phyloP scores from a whole-genome alignment of 2,113 vertebrate species.

The Python bivittatus region DNA sequence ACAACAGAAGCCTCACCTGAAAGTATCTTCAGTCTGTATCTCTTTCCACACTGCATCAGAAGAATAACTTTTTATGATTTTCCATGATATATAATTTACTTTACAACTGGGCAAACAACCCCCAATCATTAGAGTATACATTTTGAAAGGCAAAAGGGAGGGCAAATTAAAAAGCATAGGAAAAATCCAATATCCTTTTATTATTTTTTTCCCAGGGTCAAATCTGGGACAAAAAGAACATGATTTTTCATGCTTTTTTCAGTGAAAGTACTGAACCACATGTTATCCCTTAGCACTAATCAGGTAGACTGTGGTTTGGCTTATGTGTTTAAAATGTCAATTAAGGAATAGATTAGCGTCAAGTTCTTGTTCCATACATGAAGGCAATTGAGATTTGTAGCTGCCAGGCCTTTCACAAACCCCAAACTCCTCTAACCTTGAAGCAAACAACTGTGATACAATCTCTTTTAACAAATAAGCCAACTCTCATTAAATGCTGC shows the following conservation, averaged over 20 bases:
- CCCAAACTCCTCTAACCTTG: not conserved
- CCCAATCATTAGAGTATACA: not conserved
- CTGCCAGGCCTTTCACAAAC: accelerated
- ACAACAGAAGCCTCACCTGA: not conserved
- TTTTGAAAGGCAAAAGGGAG: not conserved
- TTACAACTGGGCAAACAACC: not conserved
- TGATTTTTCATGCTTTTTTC: too few species aligned
- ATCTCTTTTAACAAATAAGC: slow-evolving; percentile 34
- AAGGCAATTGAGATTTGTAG: accelerated
- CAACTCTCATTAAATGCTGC: slow-evolving; percentile 68
- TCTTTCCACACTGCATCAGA: not conserved
- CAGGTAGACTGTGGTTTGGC: not conserved
- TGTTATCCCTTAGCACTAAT: not conserved
- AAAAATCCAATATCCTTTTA: not conserved
- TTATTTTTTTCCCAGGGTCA: not conserved
- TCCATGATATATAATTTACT: not conserved
- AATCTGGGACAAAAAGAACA: not conserved
- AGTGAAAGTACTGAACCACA: not conserved
- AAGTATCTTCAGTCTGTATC: not conserved
- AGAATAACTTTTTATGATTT: not conserved
- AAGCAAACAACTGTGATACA: slow-evolving; percentile 27
- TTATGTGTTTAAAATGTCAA: accelerated
- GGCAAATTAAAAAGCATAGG: not conserved
- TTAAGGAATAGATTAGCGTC: accelerated
- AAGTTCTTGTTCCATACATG: accelerated